phyloP scores from a whole-genome alignment of 1,140 invertebrate genomes.

The Hylyphantes graminicola region DNA sequence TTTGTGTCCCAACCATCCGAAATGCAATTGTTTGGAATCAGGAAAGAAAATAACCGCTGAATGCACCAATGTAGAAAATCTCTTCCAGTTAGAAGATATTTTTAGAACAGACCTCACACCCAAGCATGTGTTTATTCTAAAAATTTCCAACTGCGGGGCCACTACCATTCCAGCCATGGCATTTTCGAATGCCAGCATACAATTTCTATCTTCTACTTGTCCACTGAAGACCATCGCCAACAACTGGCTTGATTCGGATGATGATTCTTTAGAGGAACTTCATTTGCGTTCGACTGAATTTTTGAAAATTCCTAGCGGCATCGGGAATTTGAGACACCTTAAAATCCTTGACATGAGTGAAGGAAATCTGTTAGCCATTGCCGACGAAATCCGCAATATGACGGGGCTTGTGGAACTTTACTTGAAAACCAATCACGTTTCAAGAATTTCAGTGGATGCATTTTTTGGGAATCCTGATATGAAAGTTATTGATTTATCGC shows the following conservation, averaged over 20 bases:
- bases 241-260: background rate
- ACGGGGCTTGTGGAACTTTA: background rate
- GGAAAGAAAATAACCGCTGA: background rate
- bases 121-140: background rate
- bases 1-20: background rate
- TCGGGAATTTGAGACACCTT: background rate
- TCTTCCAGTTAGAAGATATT: background rate
- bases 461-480: background rate
- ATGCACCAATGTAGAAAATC: background rate
- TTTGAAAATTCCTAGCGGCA: background rate
- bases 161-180: background rate
- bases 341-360: background rate
- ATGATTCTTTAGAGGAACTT: background rate
- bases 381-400: background rate
- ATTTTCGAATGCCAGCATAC: background rate
- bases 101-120: background rate
- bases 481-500: background rate
- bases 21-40: background rate
- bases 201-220: background rate
- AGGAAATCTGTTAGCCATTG: background rate
- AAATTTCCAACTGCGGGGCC: background rate
- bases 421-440: background rate
- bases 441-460: background rate
- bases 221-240: background rate
- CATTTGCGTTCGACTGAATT: background rate